Evolutionary conservation across 2,797 vertebrate species (phyloP), one percentile per base, ranked within the genome.

Genomic region (Pelobates cultripes): DNA sequence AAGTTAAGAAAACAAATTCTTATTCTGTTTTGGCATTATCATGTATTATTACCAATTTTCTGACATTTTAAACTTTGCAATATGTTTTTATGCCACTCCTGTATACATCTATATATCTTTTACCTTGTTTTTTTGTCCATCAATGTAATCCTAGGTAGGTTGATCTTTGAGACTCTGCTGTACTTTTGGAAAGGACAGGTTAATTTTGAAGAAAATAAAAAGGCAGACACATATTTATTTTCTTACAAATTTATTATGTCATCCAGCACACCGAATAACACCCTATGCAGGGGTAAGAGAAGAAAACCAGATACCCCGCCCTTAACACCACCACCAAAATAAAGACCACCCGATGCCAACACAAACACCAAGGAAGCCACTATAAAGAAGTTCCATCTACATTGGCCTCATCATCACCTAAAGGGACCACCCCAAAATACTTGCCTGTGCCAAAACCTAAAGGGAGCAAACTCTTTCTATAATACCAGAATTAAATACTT

Each of bases 211-310:
- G 68, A 10, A 76, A 74, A 79, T 41, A 68, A 78, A 68, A 63
- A 79, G 76, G 75, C 47, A 64, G 51, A 83, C 77, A 72, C 68
- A 60, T 7, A 14, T 43, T 55, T 41, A 14, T 43, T 84, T 84
- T 84, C 55, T 84, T 79, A 84, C 69, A 84, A 84, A 84, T 84
- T 84, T 84, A 84, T 84, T 84, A 79, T 41, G 44, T 84, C 73
- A 84, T 84, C 82, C 82, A 84, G 82, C 66, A 84, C 82, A 84
- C 77, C 63, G 72, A 75, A 73, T 84, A 76, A 79, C 82, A 84
- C 68, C 73, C 77, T 71, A 64, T 84, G 77, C 68, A 80, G 77
- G 73, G 82, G 60, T 79, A 79, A 75, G 66, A 74, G 76, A 74
- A 74, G 71, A 70, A 83, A 75, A 64, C 77, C 82, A 79, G 67